phyloP scores from a whole-genome alignment of 2,797 vertebrate genomes.

The Poecilia picta region DNA sequence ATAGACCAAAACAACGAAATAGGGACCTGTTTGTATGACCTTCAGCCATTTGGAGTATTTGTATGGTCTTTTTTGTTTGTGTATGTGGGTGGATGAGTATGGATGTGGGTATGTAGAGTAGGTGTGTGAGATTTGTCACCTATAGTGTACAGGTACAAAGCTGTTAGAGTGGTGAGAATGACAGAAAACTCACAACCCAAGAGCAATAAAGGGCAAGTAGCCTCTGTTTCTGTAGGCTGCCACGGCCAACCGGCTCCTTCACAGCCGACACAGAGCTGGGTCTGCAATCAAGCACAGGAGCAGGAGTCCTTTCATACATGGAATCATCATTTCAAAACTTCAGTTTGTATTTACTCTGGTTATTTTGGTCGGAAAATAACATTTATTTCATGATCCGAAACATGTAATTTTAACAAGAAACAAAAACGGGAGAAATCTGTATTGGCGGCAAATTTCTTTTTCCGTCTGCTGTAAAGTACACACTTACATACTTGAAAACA shows the following conservation, averaged over 20 bases:
- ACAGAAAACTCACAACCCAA: neutral
- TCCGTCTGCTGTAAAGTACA: neutral
- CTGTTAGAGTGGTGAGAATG: neutral
- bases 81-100: neutral
- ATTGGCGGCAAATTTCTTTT: neutral
- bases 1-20: neutral
- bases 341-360: neutral
- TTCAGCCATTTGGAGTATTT: neutral
- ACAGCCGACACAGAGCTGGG: neutral
- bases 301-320: neutral
- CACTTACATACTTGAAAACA: neutral
- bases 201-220: neutral
- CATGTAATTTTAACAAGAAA: neutral
- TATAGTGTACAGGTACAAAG: neutral
- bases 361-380: neutral
- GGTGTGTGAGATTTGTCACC: neutral
- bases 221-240: neutral
- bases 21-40: neutral
- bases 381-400: neutral
- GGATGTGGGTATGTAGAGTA: neutral
- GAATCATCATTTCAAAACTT: neutral
- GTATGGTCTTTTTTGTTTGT: neutral
- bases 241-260: neutral
- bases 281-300: neutral
- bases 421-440: neutral